Evolutionary conservation across 2,888 invertebrate species (phyloP), one percentile per base, ranked within the genome.

Genomic region (Oligia latruncula): DNA sequence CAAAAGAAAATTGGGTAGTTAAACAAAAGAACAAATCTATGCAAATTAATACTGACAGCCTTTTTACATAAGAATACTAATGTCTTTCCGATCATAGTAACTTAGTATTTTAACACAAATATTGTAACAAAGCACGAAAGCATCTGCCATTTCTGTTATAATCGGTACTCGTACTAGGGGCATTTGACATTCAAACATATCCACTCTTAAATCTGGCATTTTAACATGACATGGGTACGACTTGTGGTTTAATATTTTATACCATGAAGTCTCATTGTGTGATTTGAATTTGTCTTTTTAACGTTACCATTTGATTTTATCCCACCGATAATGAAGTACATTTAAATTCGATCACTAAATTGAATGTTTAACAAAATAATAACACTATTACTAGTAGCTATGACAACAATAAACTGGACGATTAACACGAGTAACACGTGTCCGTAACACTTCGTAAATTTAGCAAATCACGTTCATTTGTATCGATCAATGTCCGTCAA

Each of bases 381-480:
- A 87, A 77, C 78, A 87, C 65, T 82, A 80, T 78, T 49, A 76
- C 73, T 86, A 80, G 13, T 60, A 75, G 68, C 71, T 66, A 87
- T 76, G 81, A 90, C 86, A 90, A 89, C 85, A 89, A 88, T 79
- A 84, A 84, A 83, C 82, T 86, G 75, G 75, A 74, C 77, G 70
- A 88, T 88, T 83, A 85, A 82, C 80, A 80, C 80, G 81, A 76
- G 81, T 79, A 80, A 66, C 84, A 77, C 84, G 85, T 87, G 83
- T 88, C 77, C 77, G 43, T 73, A 83, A 84, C 82, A 87, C 83
- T 83, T 81, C 77, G 83, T 85, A 82, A 87, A 89, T 90, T 90
- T 88, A 65, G 88, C 90, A 90, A 92, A 92, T 91, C 90, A 88
- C 85, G 88, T 82, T 91, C 88, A 90, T 90, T 92, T 90, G 90